Conservation (phyloP, 2,888 invertebrate genomes). For the Scaptomyza polygonia region DNA sequence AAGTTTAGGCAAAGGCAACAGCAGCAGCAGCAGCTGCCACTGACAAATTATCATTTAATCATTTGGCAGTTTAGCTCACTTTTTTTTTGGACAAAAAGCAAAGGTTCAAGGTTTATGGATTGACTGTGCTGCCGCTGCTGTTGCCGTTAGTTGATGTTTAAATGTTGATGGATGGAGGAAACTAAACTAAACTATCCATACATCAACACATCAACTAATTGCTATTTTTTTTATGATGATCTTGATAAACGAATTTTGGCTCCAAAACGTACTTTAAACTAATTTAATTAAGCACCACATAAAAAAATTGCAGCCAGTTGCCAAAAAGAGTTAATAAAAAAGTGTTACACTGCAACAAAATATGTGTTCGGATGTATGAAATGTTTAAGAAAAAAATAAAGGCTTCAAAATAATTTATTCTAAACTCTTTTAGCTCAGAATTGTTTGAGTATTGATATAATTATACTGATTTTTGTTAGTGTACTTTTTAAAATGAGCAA, state of each 20-base stretch:
- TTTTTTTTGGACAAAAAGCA: background rate
- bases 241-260: slow-evolving; percentile 34
- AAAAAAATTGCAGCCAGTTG: slow-evolving; percentile 1
- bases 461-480: background rate
- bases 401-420: background rate
- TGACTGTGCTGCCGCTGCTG: background rate
- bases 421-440: background rate
- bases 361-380: background rate
- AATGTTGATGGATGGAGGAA: slow-evolving; percentile 60
- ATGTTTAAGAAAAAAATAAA: background rate
- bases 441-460: too few species aligned
- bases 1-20: slow-evolving; percentile 38
- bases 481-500: background rate
- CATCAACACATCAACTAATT: slow-evolving; percentile 28
- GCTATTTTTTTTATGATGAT: slow-evolving; percentile 14
- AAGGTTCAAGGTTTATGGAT: slow-evolving; percentile 53
- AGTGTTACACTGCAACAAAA: background rate
- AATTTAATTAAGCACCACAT: slow-evolving; percentile 61
- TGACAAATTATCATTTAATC: slow-evolving; percentile 77
- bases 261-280: slow-evolving; percentile 23
- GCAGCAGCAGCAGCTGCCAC: slow-evolving; percentile 52
- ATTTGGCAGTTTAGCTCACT: slow-evolving; percentile 48
- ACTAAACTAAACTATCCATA: too few species aligned
- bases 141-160: slow-evolving; percentile 34
- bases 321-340: slow-evolving; percentile 4